Conservation (phyloP, 2,113 vertebrate genomes). For the Aptenodytes forsteri region DNA sequence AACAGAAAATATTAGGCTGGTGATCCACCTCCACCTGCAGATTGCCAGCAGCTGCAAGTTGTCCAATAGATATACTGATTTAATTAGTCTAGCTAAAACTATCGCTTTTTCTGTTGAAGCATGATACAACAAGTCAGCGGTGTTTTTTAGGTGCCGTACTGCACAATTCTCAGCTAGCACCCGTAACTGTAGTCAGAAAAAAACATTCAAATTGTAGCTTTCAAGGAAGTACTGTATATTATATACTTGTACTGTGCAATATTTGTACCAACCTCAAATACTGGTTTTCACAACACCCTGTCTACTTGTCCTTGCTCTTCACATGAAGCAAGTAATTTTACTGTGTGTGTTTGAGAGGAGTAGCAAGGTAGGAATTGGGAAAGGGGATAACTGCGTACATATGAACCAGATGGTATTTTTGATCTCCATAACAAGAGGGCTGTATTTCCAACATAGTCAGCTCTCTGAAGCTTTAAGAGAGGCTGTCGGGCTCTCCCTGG, state of each 20-base stretch:
- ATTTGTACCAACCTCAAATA: neutral
- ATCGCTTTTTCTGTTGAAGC: conserved; percentile 30
- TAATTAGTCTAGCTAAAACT: conserved; percentile 70
- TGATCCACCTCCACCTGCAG: conserved; percentile 49
- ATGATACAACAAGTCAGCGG: neutral
- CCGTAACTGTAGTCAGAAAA: conserved; percentile 25
- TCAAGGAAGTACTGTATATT: neutral
- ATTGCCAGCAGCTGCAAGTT: conserved; percentile 55
- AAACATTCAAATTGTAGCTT: neutral
- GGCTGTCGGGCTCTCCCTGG: neutral
- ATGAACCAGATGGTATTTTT: neutral
- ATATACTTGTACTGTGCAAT: neutral
- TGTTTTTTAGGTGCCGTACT: neutral
- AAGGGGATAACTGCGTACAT: neutral
- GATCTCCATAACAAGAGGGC: neutral
- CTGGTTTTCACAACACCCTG: neutral
- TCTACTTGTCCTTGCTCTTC: neutral
- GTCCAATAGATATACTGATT: conserved; percentile 73
- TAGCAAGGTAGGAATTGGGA: neutral
- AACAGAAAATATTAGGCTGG: conserved; percentile 29
- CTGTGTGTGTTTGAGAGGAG: neutral
- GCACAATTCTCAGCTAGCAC: neutral
- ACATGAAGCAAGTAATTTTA: neutral
- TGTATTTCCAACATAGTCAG: neutral
- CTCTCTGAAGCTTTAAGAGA: neutral